Evolutionary conservation across 1,140 invertebrate genomes (phyloP), one percentile per base, ranked within the genome.

Genomic region (Pseudomyrmex cubaensis): DNA sequence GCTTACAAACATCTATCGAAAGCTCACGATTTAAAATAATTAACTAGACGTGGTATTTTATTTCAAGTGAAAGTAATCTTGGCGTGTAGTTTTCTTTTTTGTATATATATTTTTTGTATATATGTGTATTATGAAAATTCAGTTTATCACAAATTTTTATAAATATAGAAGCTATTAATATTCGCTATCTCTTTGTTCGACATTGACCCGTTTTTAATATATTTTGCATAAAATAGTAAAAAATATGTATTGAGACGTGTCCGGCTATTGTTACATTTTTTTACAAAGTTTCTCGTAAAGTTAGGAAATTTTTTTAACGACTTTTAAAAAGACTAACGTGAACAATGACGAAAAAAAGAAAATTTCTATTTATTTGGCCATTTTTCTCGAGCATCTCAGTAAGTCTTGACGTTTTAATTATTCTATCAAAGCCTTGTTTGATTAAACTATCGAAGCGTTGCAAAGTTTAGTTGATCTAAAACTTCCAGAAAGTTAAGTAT

Each of bases 371-470:
- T 50, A 52, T 59, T 22, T n/a, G 15, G 48, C 9, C 25, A 48
- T 52, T 4, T 35, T 35, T 35, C 52, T 70, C 9, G 12, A 59
- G 20, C 8, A 35, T 72, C 54, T 70, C 35, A 22, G 22, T 72
- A 59, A 80, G 66, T 70, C 44, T 72, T 80, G 76, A 61, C 66
- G n/a, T 70, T 50, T 80, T 80, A 80, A 80, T 80, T 70, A 78
- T 66, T 59, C 17, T 46, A 59, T 78, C 72, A 72, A 35, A 80
- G 12, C 20, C 1, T 15, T 61, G 54, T 35, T 72, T 80, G 66
- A 80, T 80, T 59, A 80, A 70, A 80, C 64, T 80, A 44, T 70
- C 54, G 54, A 80, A 70, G 59, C n/a, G 59, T 59, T 12, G 50
- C 25, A 2, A 70, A 17, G 7, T 46, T 10, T 70, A 20, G 44